These are phyloP conservation scores for Callitettix versicolor DNA, from an alignment of 1,140 invertebrate genomes.

Conservation along the genomic window DNA sequence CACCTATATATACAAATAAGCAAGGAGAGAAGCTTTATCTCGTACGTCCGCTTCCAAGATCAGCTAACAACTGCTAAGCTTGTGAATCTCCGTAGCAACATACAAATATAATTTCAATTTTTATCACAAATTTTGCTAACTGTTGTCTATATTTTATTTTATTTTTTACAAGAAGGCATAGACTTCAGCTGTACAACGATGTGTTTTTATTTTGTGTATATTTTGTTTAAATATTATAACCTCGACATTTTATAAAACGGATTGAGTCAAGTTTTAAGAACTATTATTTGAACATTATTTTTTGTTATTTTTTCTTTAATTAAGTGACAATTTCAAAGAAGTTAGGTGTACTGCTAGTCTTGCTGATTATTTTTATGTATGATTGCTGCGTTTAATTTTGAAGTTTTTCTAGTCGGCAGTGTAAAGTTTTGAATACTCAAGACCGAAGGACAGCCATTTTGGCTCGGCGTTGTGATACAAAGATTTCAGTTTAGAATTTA, in stretches of 20 bases:
- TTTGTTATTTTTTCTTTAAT: too few species aligned
- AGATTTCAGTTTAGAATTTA: neutral
- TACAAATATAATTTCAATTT: neutral
- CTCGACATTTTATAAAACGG: neutral
- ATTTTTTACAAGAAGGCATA: neutral
- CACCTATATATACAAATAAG: conserved; percentile 96
- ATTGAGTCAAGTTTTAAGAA: too few species aligned
- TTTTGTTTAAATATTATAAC: neutral
- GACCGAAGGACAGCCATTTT: neutral
- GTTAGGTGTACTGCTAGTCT: too few species aligned
- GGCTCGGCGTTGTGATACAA: conserved; percentile 1
- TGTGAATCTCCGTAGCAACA: neutral
- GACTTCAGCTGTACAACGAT: conserved; percentile 1
- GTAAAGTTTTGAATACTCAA: neutral
- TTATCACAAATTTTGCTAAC: neutral
- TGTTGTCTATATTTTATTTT: conserved; percentile 3
- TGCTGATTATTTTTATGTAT: too few species aligned
- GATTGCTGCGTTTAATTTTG: too few species aligned
- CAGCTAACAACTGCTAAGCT: conserved; percentile 13
- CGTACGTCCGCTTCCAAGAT: conserved; percentile 64
- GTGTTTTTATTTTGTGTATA: neutral
- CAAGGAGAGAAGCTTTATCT: conserved; percentile 88
- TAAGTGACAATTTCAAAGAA: too few species aligned
- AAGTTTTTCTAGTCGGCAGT: neutral
- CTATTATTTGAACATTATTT: too few species aligned